Evolutionary conservation across 2,797 vertebrate species (phyloP), one percentile per base, ranked within the genome.

Genomic region (Linurgus olivaceus): DNA sequence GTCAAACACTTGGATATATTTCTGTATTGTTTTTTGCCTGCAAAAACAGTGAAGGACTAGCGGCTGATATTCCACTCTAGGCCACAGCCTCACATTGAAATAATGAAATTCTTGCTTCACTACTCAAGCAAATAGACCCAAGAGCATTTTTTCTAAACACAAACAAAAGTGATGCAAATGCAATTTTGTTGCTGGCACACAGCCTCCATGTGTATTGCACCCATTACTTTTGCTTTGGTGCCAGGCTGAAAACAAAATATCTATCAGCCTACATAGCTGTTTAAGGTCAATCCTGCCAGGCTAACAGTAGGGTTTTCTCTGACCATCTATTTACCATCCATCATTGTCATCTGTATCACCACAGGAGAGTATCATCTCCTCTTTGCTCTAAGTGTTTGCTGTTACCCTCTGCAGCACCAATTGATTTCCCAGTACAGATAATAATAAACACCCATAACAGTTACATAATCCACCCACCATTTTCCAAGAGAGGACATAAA

Each of bases 81-180:
- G 48, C 61, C 61, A 57, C 59, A 84, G 26, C 17, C 38, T 91
- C 26, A 25, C 61, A 44, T 9, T 80, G 79, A 86, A 91, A 88
- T 72, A 94, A 93, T 35, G 11, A 86, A 87, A 82, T 79, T 77
- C 50, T 89, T 94, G 91, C 68, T 92, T 90, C 81, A 51, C 52
- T 83, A 68, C 65, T 83, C 62, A 86, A 93, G 72, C 79, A 75
- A 93, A 76, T n/a, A 90, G 44, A 86, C 52, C 35, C 58, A 76
- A 88, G 57, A 95, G 25, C 72, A 50, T 80, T 96, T 91, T 72
- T 94, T 89, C 65, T 52, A 58, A 94, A 94, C 58, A 71, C 76
- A 93, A 90, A 87, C 62, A 87, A 24, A 83, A 88, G 52, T 31
- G n/a, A 79, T 82, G 54, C 63, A 93, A 94, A 92, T 63, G 35